phyloP scores from a whole-genome alignment of 2,888 invertebrate genomes.

The Heliconius cydno region DNA sequence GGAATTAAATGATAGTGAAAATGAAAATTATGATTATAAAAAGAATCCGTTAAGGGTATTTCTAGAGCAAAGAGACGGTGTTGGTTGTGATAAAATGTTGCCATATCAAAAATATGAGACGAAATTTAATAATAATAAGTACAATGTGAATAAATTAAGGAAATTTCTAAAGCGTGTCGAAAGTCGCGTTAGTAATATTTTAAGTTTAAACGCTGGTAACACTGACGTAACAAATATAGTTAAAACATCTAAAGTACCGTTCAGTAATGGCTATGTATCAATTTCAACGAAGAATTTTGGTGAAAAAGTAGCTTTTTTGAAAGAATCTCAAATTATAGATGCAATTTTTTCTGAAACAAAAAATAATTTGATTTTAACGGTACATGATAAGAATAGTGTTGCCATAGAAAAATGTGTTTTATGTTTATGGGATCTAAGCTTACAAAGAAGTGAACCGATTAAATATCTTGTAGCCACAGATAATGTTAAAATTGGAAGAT shows the following conservation, averaged over 20 bases:
- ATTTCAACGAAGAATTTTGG: constrained; percentile 58
- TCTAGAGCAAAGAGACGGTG: constrained; percentile 77
- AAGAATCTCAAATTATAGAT: constrained; percentile 58
- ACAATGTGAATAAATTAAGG: constrained; percentile 57
- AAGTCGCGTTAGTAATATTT: constrained; percentile 61
- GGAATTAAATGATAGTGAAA: constrained; percentile 48
- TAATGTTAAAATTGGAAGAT: constrained; percentile 62
- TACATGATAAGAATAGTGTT: constrained; percentile 58
- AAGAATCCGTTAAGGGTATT: constrained; percentile 67
- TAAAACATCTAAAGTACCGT: constrained; percentile 62
- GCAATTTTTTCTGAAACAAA: constrained; percentile 66
- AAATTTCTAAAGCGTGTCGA: constrained; percentile 71
- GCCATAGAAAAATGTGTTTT: constrained; percentile 57
- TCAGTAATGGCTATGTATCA: constrained; percentile 67
- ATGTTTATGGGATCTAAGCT: constrained; percentile 73
- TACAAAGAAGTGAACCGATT: constrained; percentile 62
- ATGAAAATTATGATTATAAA: constrained; percentile 59
- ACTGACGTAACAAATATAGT: constrained; percentile 56
- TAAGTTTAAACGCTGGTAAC: constrained; percentile 62
- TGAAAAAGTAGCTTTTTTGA: constrained; percentile 55
- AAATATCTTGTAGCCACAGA: constrained; percentile 70
- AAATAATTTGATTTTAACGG: constrained; percentile 65
- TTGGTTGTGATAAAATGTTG: constrained; percentile 64
- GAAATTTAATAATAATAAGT: constrained; percentile 64
- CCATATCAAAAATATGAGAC: constrained; percentile 64